Evolutionary conservation across 64 coral and sea anemone species (phyloP), one percentile per base, ranked within the genome.

Genomic region (Stichodactyla helianthus): DNA sequence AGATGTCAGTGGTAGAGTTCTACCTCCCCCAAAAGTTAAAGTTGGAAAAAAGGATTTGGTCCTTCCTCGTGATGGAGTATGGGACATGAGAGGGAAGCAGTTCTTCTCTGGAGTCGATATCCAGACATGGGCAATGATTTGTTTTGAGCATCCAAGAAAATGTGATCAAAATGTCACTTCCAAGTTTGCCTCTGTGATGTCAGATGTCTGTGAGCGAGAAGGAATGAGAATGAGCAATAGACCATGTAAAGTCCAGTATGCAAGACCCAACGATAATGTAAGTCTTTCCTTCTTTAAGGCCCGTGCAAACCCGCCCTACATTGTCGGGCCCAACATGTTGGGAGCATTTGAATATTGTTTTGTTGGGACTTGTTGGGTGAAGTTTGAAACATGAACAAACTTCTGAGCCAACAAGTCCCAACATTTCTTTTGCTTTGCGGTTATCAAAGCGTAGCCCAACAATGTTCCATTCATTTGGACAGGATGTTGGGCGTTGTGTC

Each of bases 1-100:
- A 11, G 18, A 60, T 20, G 89, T 98, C 7, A 59, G 63, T 11
- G 95, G 95, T 2, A 77, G 95, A 15, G 87, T 98, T 10, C 87
- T 98, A 12, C 87, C 87, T 6, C 4, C 95, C 15, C 95, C 95
- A 0, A 60, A 20, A 81, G 60, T 98, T 60, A 77, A 86, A 16
- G 63, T 98, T 0, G 95, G 93, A 44, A 64, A 63, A 70, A 17
- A 71, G 50, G 89, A 71, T 50, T 51, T 53, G 26, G 4, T 98
- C 1, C 19, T 50, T 17, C 95, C 95, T 17, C 82, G 54, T 22
- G 87, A 98, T 67, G 95, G 95, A 14, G 87, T 84, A 50, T 98
- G 95, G 95, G 95, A 98, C 53, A 94, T 98, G 95, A 82, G 76
- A 6, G 60, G 60, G 7, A 89, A 92, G 57, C 17, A 54, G 2